Percentiles rank a stretch among this genome's conserved stretches.
These are phyloP conservation scores for Lanistes nyassanus DNA, from an alignment of 1,140 invertebrate species.

Conservation along the genomic window DNA sequence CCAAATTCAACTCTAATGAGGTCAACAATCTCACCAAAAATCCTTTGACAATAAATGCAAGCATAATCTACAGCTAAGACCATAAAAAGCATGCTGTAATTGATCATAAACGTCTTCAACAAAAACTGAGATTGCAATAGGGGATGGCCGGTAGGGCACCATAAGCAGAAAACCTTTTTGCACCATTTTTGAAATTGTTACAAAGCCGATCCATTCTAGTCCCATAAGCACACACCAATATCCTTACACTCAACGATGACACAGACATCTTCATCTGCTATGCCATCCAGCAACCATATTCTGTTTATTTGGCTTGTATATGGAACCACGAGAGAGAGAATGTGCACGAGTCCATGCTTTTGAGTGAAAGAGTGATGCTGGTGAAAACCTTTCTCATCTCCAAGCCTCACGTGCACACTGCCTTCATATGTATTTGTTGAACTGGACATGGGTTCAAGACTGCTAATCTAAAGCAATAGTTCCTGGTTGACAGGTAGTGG, in stretches of 20 bases:
- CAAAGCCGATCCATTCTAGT: not conserved
- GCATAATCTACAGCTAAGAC: not conserved
- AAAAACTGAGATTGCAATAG: not conserved
- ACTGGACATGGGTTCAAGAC: no score
- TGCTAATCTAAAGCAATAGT: no score
- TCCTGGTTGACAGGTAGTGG: no score
- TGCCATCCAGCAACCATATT: no score
- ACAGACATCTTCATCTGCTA: no score
- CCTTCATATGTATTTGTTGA: conserved; percentile 1
- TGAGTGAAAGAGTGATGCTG: no score
- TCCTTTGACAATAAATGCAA: not conserved
- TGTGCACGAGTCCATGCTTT: no score
- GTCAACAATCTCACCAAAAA: no score
- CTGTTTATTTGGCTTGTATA: no score
- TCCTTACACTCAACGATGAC: not conserved
- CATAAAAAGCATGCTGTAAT: not conserved
- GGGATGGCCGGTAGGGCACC: not conserved
- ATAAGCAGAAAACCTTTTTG: not conserved
- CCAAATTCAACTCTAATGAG: no score
- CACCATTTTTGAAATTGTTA: not conserved
- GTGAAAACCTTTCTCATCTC: no score
- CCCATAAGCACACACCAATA: not conserved
- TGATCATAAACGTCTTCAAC: not conserved
- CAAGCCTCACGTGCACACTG: not conserved
- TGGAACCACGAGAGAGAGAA: no score